phyloP scores from a whole-genome alignment of 2,797 vertebrate genomes.

The Melopsittacus undulatus region DNA sequence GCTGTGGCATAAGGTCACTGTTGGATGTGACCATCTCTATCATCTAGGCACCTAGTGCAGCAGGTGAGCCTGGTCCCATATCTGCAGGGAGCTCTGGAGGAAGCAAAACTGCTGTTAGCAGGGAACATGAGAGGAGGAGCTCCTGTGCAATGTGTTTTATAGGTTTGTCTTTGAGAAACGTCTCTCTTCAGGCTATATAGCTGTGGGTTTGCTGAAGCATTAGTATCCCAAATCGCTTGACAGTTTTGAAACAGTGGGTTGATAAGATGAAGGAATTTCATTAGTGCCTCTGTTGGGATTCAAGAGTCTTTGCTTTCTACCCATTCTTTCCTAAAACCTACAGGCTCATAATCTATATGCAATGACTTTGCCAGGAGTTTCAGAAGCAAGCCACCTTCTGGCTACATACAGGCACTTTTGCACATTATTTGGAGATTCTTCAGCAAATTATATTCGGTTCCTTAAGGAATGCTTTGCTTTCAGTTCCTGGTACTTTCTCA shows the following conservation, averaged over 20 bases:
- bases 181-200: background rate
- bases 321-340: background rate
- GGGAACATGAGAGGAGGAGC: background rate
- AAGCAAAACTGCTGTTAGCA: background rate
- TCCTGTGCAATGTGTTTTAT: background rate
- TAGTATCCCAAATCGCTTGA: background rate
- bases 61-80: background rate
- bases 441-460: background rate
- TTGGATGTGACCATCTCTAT: background rate
- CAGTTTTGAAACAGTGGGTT: background rate
- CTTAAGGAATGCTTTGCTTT: background rate
- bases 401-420: background rate
- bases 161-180: background rate
- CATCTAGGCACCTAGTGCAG: background rate
- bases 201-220: background rate
- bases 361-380: background rate
- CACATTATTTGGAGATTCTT: background rate
- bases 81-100: background rate
- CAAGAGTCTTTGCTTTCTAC: background rate
- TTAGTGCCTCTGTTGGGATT: background rate
- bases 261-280: background rate
- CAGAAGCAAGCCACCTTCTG: background rate
- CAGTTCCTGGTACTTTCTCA: background rate
- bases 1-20: rapidly evolving
- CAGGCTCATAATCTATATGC: background rate